A percentile compares a stretch with the other conserved stretches of the same genome.
Evolutionary conservation across 2,888 invertebrate species (phyloP).

Genomic region (Catocala nupta): DNA sequence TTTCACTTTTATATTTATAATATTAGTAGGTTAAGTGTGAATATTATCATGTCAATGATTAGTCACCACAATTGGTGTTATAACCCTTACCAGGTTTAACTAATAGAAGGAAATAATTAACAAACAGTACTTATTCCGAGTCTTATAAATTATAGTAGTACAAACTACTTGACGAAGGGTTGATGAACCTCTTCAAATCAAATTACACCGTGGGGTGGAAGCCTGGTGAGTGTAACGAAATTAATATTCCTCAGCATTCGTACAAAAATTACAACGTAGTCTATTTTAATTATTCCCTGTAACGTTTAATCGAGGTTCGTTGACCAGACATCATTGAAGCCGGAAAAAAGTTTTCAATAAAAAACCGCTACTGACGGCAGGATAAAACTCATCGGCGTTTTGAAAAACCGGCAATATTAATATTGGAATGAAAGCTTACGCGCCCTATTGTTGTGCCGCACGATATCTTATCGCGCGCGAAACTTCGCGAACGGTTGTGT

Average conservation of each 20-base stretch:
- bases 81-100: too few relatives aligned
- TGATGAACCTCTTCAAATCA: too few relatives aligned
- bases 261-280: slow-evolving; percentile 4
- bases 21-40: too few relatives aligned
- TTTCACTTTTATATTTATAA: too few relatives aligned
- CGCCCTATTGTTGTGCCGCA: slow-evolving; percentile 54
- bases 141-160: too few relatives aligned
- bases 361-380: slow-evolving; percentile 58
- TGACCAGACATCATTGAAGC: slow-evolving; percentile 38
- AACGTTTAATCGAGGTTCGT: slow-evolving; percentile 29
- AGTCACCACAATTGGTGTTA: too few relatives aligned
- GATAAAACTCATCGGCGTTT: slow-evolving; percentile 66
- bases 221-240: too few relatives aligned
- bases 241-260: not conserved
- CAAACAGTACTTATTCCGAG: too few relatives aligned
- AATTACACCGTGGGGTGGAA: too few relatives aligned
- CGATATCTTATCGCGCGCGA: slow-evolving; percentile 55
- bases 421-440: slow-evolving; percentile 71
- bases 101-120: too few relatives aligned
- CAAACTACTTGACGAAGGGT: too few relatives aligned
- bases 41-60: too few relatives aligned
- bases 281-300: slow-evolving; percentile 33
- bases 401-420: slow-evolving; percentile 72
- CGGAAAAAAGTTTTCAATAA: slow-evolving; percentile 53
- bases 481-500: slow-evolving; percentile 37